Conservation (phyloP, 92 coral and sea anemone genomes). For the Porites evermanni region DNA sequence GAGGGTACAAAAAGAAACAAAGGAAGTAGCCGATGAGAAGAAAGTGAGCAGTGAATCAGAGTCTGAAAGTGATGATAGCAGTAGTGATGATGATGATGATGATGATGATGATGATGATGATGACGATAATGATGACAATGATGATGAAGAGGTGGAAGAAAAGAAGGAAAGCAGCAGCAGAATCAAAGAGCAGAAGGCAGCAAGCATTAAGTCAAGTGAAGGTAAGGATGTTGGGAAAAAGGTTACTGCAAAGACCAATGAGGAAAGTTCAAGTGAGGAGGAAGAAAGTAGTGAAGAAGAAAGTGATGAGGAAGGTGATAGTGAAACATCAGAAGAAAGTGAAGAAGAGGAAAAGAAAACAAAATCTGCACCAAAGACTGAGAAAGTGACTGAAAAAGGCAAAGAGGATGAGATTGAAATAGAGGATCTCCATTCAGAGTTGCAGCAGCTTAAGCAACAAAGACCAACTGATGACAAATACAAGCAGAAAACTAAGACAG, state of each 20-base stretch:
- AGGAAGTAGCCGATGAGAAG: conserved; percentile 15
- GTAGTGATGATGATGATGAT: conserved; percentile 42
- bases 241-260: background rate
- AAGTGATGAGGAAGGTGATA: conserved; percentile 53
- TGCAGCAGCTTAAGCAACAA: conserved; percentile 59
- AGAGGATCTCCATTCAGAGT: conserved; percentile 81
- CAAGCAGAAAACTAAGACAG: conserved; percentile 22
- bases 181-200: conserved; percentile 45
- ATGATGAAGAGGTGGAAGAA: background rate
- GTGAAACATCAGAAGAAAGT: conserved; percentile 60
- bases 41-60: conserved; percentile 31
- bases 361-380: conserved; percentile 12
- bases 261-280: conserved; percentile 54
- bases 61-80: conserved; percentile 46
- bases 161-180: conserved; percentile 34
- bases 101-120: conserved; percentile 45
- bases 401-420: conserved; percentile 56
- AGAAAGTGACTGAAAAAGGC: conserved; percentile 27
- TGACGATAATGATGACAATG: conserved; percentile 19
- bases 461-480: conserved; percentile 55
- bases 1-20: conserved; percentile 15
- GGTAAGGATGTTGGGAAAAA: conserved; percentile 12
- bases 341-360: conserved; percentile 45
- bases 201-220: background rate
- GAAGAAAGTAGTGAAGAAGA: conserved; percentile 58